These are phyloP conservation scores for Tapirus terrestris DNA, from an alignment of 2,113 vertebrate species.

Conservation along the genomic window DNA sequence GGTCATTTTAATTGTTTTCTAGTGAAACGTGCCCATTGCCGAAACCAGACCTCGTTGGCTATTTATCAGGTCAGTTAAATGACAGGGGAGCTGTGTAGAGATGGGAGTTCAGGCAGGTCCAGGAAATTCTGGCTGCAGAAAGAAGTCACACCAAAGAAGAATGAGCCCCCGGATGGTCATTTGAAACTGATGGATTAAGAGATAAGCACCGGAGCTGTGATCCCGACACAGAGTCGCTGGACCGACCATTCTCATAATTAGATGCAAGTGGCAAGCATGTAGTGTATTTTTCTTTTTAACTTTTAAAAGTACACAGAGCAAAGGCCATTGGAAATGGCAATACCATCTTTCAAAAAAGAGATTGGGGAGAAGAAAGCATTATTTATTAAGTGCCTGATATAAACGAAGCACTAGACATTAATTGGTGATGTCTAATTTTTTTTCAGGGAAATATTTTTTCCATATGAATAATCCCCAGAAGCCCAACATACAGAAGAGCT, in stretches of 20 bases:
- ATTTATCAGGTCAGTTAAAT: constrained; percentile 68
- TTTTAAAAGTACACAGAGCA: constrained; percentile 29
- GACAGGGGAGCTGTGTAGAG: constrained; percentile 10
- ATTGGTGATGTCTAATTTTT: background rate
- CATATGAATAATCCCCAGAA: background rate
- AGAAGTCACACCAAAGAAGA: constrained; percentile 72
- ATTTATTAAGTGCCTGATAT: constrained; percentile 31
- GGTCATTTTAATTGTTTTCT: constrained; percentile 76
- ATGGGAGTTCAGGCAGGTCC: constrained; percentile 14
- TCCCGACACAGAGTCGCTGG: constrained; percentile 60
- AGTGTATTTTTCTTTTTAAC: background rate
- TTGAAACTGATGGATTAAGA: constrained; percentile 74
- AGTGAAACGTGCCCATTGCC: constrained; percentile 56
- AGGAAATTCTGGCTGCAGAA: constrained; percentile 69
- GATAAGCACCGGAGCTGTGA: constrained; percentile 68
- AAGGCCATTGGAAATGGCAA: constrained; percentile 50
- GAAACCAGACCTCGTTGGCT: constrained; percentile 60
- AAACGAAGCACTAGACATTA: background rate
- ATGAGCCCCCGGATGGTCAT: constrained; percentile 65
- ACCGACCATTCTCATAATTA: constrained; percentile 73
- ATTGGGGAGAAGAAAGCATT: background rate
- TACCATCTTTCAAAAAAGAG: background rate
- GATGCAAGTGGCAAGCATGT: constrained; percentile 59
- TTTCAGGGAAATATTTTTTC: background rate
- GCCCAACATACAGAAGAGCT: background rate